These are phyloP conservation scores for Druon quercuslanigerum DNA, from an alignment of 1,140 invertebrate species.

Conservation along the genomic window DNA sequence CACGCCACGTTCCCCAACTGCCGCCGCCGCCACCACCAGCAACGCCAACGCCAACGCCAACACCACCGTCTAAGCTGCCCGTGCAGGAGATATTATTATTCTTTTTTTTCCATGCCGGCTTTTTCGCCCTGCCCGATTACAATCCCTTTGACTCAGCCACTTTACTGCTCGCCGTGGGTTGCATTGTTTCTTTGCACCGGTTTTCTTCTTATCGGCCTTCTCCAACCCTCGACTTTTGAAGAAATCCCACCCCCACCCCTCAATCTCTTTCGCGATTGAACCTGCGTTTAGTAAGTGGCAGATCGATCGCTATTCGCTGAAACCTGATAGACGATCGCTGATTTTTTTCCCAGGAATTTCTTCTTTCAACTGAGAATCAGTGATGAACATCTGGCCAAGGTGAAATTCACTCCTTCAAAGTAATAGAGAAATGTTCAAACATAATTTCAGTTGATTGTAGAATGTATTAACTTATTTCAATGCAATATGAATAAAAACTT, in stretches of 20 bases:
- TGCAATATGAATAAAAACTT: no score
- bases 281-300: slow-evolving; percentile 11
- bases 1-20: slow-evolving; percentile 66
- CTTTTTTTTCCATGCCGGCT: slow-evolving; percentile 56
- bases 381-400: no score
- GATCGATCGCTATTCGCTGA: slow-evolving; percentile 7
- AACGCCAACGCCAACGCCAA: slow-evolving; percentile 34
- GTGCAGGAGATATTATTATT: slow-evolving; percentile 67
- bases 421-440: no score
- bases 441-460: no score
- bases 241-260: slow-evolving; percentile 23
- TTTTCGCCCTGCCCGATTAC: slow-evolving; percentile 62
- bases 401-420: no score
- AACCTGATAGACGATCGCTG: background rate
- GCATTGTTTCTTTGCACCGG: slow-evolving; percentile 57
- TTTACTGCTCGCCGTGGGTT: slow-evolving; percentile 56
- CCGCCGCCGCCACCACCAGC: slow-evolving; percentile 29
- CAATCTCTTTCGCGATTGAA: slow-evolving; percentile 8
- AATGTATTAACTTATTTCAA: no score
- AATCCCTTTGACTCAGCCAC: slow-evolving; percentile 68
- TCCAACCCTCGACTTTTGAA: slow-evolving; percentile 25
- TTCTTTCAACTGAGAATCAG: no score
- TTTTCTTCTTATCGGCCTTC: slow-evolving; percentile 33
- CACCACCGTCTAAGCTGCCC: slow-evolving; percentile 43
- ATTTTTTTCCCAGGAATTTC: background rate